phyloP scores from a whole-genome alignment of 2,113 vertebrate genomes.

The Vicugna pacos region DNA sequence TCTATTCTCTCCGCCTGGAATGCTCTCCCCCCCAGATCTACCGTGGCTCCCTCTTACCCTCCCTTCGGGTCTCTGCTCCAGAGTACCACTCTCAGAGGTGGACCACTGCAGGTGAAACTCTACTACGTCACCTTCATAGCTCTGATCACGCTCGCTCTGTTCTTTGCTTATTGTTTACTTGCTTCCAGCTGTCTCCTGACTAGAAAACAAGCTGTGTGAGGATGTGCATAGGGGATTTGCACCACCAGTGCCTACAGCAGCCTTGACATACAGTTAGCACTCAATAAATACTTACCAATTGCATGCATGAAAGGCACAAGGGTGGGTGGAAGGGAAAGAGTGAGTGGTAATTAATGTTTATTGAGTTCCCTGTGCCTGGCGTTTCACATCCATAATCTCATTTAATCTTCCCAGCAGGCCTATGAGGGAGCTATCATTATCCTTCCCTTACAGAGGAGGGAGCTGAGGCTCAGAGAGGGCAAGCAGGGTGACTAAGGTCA shows the following conservation, averaged over 20 bases:
- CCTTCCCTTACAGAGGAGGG: neutral
- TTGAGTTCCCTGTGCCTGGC: slow-evolving; percentile 39
- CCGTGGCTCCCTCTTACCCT: neutral
- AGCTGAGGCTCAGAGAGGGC: slow-evolving; percentile 59
- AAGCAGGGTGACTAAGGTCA: neutral
- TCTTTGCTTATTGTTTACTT: neutral
- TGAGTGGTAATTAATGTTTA: slow-evolving; percentile 48
- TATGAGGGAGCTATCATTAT: neutral
- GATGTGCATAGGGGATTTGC: neutral
- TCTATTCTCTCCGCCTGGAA: neutral
- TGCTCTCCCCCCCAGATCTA: neutral
- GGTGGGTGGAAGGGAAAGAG: slow-evolving; percentile 30
- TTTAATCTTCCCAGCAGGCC: slow-evolving; percentile 18
- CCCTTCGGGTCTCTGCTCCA: neutral
- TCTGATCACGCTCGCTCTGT: accelerated
- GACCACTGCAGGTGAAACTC: neutral
- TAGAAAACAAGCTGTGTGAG: neutral
- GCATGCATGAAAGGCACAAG: neutral
- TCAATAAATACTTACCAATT: slow-evolving; percentile 21
- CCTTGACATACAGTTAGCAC: neutral
- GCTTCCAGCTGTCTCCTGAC: neutral
- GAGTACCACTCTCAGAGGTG: neutral
- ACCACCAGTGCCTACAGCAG: neutral
- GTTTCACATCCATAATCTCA: slow-evolving; percentile 36
- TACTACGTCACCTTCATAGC: accelerated